Percentiles rank a stretch among this genome's conserved stretches.
phyloP scores from a whole-genome alignment of 2,113 vertebrate species.

The Orthochromis malagaraziensis region DNA sequence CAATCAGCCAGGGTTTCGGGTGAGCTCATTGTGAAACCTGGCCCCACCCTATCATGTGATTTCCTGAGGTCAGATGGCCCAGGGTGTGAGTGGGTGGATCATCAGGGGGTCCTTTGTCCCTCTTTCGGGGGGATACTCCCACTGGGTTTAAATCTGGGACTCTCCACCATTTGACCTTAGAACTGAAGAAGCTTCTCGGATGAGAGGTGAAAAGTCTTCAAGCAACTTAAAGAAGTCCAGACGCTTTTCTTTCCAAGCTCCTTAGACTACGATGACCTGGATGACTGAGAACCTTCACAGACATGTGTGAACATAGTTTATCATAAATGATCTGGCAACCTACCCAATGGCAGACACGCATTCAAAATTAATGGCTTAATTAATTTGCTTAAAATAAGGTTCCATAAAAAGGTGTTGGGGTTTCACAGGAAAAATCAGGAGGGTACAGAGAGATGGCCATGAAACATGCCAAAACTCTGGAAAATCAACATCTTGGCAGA shows the following conservation, averaged over 20 bases:
- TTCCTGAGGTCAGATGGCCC: neutral
- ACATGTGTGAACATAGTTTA: neutral
- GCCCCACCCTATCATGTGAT: neutral
- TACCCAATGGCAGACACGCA: neutral
- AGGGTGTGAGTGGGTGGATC: neutral
- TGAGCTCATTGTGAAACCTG: rapidly evolving
- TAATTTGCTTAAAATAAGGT: neutral
- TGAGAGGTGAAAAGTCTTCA: neutral
- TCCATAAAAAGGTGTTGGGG: neutral
- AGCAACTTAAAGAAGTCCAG: neutral
- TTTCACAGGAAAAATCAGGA: neutral
- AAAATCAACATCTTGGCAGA: neutral
- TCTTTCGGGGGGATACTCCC: neutral
- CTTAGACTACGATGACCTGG: neutral
- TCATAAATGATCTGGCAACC: neutral
- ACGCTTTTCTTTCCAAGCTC: neutral
- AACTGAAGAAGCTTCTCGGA: neutral
- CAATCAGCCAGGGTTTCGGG: neutral
- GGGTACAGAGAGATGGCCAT: neutral
- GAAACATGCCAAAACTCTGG: neutral
- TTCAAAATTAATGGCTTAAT: no score
- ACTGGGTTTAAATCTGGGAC: neutral
- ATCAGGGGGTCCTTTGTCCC: neutral
- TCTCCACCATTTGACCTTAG: neutral
- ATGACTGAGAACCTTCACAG: neutral